Evolutionary conservation across 2,797 vertebrate species (phyloP), one percentile per base, ranked within the genome.

Genomic region (Buceros bicornis): DNA sequence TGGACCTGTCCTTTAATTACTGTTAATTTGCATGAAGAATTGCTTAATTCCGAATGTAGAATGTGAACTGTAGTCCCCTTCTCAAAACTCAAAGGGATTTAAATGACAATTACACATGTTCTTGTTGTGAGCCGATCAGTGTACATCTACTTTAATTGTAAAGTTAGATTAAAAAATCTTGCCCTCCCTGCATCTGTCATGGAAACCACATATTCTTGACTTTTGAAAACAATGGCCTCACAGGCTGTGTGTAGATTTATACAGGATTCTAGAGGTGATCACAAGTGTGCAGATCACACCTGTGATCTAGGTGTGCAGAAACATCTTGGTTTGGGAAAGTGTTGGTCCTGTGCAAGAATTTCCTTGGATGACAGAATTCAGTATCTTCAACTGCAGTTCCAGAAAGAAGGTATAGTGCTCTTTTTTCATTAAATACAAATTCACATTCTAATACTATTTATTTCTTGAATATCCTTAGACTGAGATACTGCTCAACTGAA

Each of bases 31-130:
- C 20, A 28, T 19, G 33, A 83, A 67, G 15, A 16, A 13, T 53
- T 81, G 22, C 56, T 51, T 83, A 57, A 22, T 66, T 97, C 51
- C 76, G 43, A n/a, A 90, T 89, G 58, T 54, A 56, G 62, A 76
- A 82, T 6, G 8, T 10, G 13, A 81, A 70, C 28, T 64, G 8
- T 28, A 66, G 76, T 64, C 5, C n/a, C n/a, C 6, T 86, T 93
- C 64, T 90, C 20, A 50, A 73, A 90, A 90, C 26, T 82, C 26
- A 8, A 48, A 64, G 7, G 42, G 10, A 47, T 61, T 79, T 51
- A 65, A 79, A 43, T 43, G 16, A 24, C 78, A 54, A 60, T 79
- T 54, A 40, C 35, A 90, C 15, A 26, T 70, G 19, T 45, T 82
- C 64, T 76, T 69, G 5, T 45, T 82, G 33, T 54, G 29, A 42